Percentiles rank a stretch among this genome's conserved stretches.
Conservation (phyloP, 2,797 vertebrate genomes). For the Phrynocephalus forsythii region DNA sequence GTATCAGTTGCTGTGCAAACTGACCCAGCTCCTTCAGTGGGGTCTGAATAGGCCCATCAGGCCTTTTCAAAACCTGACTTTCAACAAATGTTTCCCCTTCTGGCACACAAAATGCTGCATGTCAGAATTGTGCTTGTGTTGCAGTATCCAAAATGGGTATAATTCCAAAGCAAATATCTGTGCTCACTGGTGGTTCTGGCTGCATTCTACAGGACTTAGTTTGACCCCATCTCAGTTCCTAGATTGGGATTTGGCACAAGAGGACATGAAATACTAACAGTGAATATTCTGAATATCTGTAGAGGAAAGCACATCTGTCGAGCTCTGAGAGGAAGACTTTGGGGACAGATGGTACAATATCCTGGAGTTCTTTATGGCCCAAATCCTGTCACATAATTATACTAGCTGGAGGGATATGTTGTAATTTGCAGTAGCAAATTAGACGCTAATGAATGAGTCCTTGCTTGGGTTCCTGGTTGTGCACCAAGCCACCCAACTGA, state of each 20-base stretch:
- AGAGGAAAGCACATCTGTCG: neutral
- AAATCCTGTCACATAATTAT: too few relatives aligned
- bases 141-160: neutral
- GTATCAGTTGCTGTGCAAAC: neutral
- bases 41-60: neutral
- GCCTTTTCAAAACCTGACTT: neutral
- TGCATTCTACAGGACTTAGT: neutral
- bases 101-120: neutral
- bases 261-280: neutral
- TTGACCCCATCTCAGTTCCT: neutral
- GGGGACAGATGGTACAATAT: neutral
- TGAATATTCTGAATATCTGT: neutral
- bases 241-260: neutral
- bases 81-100: neutral
- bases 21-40: neutral
- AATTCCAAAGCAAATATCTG: neutral
- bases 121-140: neutral
- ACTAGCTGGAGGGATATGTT: too few relatives aligned
- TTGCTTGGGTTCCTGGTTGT: too few relatives aligned
- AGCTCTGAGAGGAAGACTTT: neutral
- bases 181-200: neutral
- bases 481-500: too few relatives aligned
- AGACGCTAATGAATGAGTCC: too few relatives aligned
- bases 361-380: neutral
- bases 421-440: too few relatives aligned